Base-by-base conservation (phyloP, 2,113 vertebrate genomes). In the Henicopernis longicauda region DNA sequence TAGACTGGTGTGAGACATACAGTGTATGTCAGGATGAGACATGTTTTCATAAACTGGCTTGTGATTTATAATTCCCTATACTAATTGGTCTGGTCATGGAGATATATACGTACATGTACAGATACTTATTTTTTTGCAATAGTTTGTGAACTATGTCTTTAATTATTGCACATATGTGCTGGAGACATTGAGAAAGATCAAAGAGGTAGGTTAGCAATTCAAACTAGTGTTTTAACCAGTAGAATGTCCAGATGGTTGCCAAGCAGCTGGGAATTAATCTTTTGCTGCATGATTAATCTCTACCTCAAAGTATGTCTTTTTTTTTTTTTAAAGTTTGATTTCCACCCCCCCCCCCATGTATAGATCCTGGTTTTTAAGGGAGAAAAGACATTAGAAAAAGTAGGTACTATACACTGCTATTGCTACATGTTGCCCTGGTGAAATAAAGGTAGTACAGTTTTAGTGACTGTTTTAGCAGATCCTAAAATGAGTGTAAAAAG, bases 241-340 rank as follows among this genome's bases (percentile, higher is more conserved):
- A 96, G 86, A 97, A 89, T 94, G 94, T 97, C 95, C 95, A 97
- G 96, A 97, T 97, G 97, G 95, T 97, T 97, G 86, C 94, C 96
- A 95, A 90, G 92, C 93, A 97, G 95, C 95, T 94, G 95, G 96
- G 96, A 94, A 95, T 97, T 94, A 95, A 93, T 97, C 96, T 95
- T 94, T 85, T 83, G 65, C 95, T 93, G 89, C 83, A 86, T 93
- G 94, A 97, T 97, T 97, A 97, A 94, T 97, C 88, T 96, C 40
- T 92, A n/a, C 90, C 92, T 93, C 95, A 89, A 94, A 93, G 72
- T 91, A 22, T 52, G 25, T 52, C 50, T 52, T 44, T 44, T 11
- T 63, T 66, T 58, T 73, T 89, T 34, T 52, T 52, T 52, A 63
- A 89, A 90, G 59, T 93, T 82, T 74, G 15, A 3, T 34, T 36